phyloP scores from a whole-genome alignment of 2,797 vertebrate species.

The Cryptoprocta ferox region DNA sequence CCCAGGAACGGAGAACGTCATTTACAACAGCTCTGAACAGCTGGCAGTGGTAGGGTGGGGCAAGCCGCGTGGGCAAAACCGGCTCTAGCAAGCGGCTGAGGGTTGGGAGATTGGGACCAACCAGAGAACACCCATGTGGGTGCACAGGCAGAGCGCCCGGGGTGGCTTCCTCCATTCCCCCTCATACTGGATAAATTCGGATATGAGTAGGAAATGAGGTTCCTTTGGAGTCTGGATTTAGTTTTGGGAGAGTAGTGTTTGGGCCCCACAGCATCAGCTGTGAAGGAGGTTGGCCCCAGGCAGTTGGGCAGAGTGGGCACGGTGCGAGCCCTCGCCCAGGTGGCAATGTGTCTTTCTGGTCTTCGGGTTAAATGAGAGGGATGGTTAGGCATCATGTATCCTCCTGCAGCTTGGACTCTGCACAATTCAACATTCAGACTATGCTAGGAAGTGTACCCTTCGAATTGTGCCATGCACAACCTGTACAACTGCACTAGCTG shows the following conservation, averaged over 20 bases:
- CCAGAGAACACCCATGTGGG: rapidly evolving
- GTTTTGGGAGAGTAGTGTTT: neutral
- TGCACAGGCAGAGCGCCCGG: neutral
- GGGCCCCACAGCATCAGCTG: neutral
- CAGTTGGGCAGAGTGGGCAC: neutral
- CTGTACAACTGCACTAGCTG: too few species aligned
- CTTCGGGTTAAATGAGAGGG: neutral
- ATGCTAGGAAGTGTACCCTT: neutral
- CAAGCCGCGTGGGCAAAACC: neutral
- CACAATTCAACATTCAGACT: neutral
- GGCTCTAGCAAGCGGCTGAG: neutral
- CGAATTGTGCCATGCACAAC: rapidly evolving
- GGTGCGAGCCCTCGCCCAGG: neutral
- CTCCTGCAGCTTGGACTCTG: neutral
- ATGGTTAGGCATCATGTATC: neutral
- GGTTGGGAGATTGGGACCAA: neutral
- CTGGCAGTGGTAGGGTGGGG: neutral
- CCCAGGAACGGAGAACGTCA: neutral
- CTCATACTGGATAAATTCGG: neutral
- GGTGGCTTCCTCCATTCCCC: neutral
- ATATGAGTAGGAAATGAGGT: neutral
- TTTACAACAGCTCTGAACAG: neutral
- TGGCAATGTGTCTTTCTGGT: neutral
- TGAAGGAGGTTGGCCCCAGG: neutral
- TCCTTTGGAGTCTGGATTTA: neutral